A percentile compares a stretch with the other conserved stretches of the same genome.
Conservation (phyloP, 2,113 vertebrate species). For the Leptobrachium leishanense region DNA sequence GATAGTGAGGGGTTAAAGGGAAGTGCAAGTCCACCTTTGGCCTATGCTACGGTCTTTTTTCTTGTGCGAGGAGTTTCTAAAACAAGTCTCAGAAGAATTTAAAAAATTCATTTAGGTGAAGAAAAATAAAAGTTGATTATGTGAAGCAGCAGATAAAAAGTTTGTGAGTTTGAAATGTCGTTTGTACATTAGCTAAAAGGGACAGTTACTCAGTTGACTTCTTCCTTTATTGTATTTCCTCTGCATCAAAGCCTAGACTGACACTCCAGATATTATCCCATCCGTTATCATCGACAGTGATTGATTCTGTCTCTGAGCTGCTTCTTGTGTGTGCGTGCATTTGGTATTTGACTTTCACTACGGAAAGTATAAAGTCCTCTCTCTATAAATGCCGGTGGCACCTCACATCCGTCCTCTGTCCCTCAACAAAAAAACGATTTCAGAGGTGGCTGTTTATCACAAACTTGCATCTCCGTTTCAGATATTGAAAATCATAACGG, state of each 20-base stretch:
- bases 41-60: constrained; percentile 54
- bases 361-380: constrained; percentile 16
- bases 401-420: constrained; percentile 22
- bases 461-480: not conserved
- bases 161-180: constrained; percentile 43
- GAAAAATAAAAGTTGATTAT: too few species aligned
- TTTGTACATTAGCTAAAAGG: constrained; percentile 53
- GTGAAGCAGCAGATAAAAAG: constrained; percentile 51
- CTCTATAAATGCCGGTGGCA: constrained; percentile 29
- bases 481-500: not conserved
- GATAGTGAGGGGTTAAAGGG: constrained; percentile 67
- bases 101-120: too few species aligned
- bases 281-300: constrained; percentile 19
- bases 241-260: constrained; percentile 33
- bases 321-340: constrained; percentile 10
- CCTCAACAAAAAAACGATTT: not conserved
- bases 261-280: constrained; percentile 12
- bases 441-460: constrained; percentile 1
- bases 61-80: constrained; percentile 30
- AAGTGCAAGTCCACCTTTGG: constrained; percentile 77
- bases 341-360: constrained; percentile 35
- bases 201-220: constrained; percentile 43
- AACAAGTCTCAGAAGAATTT: too few species aligned
- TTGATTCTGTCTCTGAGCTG: constrained; percentile 25
- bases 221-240: constrained; percentile 37